Base-by-base conservation (phyloP, 2,113 vertebrate species). In the Peromyscus leucopus region DNA sequence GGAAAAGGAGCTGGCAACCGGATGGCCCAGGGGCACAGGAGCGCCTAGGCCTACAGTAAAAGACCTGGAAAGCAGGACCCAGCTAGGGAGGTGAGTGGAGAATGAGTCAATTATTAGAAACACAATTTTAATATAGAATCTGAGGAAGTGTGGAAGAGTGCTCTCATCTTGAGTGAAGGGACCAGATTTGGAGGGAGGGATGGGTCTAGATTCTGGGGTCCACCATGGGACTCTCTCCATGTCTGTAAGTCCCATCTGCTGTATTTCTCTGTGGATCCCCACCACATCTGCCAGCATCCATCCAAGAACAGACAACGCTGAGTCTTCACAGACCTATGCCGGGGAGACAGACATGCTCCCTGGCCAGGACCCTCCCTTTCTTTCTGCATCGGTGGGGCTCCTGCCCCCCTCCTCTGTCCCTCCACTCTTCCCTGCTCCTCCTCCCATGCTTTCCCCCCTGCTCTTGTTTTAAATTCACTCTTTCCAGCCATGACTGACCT, bases 271-370 rank as follows among this genome's bases (percentile, higher is more conserved):
- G 24, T 31, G 24, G 22, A 11, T 28, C 80, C 11, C 22, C 21
- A 28, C 16, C 55, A 21, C 61, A 36, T 26, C 17, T 5, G 0
- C 82, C 21, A 36, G 24, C n/a, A 8, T 16, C 67, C 84, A n/a
- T 17, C 12, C 26, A 39, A 76, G 80, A 46, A 80, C 9, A 46
- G 36, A 48, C 21, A 67, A 67, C 5, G 1, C 15, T 19, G 3
- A 16, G 17, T 51, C 31, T 21, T 59, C 46, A 87, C 28, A 21
- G 39, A 28, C 13, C 21, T 5, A 7, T 3, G 31, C 0, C 6
- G 4, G 0, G 5, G 75, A 26, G 42, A 26, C 8, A 8, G 17
- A 7, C 0, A 2, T 12, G 15, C 36, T 83, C 8, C 15, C 11
- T 28, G 42, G 6, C 24, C 0, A 3, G 31, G 67, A 22, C 15